Base-by-base conservation (phyloP, 1,140 invertebrate genomes). In the Oscheius sp. region DNA sequence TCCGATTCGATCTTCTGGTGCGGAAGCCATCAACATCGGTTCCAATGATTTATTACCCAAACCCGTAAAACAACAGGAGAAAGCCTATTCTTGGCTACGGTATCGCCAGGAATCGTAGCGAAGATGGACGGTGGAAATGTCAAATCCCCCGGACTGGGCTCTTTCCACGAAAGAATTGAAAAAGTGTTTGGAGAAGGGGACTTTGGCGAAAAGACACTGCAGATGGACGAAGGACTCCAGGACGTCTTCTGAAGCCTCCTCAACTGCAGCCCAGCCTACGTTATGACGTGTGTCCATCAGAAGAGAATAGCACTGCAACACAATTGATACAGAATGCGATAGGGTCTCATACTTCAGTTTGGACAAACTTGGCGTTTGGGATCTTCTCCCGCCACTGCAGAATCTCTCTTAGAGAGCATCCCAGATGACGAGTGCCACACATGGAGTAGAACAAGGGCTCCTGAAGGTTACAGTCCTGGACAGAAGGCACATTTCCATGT, bases 51-150 rank as follows among this genome's bases (percentile, higher is more conserved):
- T 10, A 42, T 10, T 42, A 42, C n/a, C n/a, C 38, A 42, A 67
- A 45, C 26, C 26, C 26, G 26, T 63, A 67, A 64, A 46, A 15
- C n/a, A n/a, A n/a, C n/a, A n/a, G n/a, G n/a, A n/a, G n/a, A n/a
- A n/a, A n/a, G n/a, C n/a, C n/a, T n/a, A n/a, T n/a, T n/a, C n/a
- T n/a, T n/a, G n/a, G n/a, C n/a, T n/a, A n/a, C 2, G 61, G 28
- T 49, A 78, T 28, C 77, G 45, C 77, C 77, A 78, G 49, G 78
- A 70, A 58, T 78, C 77, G 29, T 67, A 66, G 63, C 67, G 46
- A 10, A 78, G 52, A 32, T 78, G 76, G 58, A 71, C 55, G 10
- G 64, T 42, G 29, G 69, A 42, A 26, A 79, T 38, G 23, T 63
- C 36, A 71, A 71, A 78, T n/a, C n/a, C n/a, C 68, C 62, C 32